phyloP scores from a whole-genome alignment of 2,113 vertebrate genomes.

The Saccopteryx leptura region DNA sequence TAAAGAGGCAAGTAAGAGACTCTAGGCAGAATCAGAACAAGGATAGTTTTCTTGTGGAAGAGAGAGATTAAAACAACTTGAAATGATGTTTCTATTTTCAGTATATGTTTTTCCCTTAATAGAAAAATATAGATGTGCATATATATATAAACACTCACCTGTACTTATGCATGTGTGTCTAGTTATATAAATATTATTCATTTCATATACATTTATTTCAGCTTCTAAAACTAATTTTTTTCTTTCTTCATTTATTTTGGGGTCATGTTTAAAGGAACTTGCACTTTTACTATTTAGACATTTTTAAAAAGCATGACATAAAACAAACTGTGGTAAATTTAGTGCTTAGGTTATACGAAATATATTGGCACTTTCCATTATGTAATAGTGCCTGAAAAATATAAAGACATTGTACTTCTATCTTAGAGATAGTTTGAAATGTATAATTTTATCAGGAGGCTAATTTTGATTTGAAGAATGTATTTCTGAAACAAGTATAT shows the following conservation, averaged over 20 bases:
- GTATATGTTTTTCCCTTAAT: background rate
- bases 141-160: background rate
- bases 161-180: background rate
- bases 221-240: background rate
- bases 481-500: background rate
- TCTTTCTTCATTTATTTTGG: background rate
- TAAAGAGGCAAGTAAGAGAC: background rate
- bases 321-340: background rate
- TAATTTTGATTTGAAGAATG: background rate
- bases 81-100: background rate
- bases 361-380: background rate
- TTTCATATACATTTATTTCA: background rate
- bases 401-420: background rate
- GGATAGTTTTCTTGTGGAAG: background rate
- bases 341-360: background rate
- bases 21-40: background rate
- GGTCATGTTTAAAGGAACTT: background rate
- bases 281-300: background rate
- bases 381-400: background rate
- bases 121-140: background rate
- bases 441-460: background rate
- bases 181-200: background rate
- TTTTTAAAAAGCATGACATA: background rate
- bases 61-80: slow-evolving; percentile 5
- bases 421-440: background rate